These are phyloP conservation scores for Mastomys coucha DNA, from an alignment of 2,113 vertebrate species.

Conservation along the genomic window DNA sequence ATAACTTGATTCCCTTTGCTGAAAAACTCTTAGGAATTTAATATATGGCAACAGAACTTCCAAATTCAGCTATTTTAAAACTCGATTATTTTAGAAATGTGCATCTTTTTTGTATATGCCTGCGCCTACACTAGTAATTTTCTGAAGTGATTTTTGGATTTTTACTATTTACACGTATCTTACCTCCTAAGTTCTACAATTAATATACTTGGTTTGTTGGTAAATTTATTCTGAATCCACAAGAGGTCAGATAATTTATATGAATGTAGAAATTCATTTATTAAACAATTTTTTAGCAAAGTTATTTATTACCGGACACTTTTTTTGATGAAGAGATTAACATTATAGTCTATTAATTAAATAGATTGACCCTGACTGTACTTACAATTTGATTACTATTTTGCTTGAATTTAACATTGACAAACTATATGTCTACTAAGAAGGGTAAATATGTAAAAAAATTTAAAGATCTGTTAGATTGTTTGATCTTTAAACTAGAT, in stretches of 20 bases:
- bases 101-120: neutral
- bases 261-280: neutral
- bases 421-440: neutral
- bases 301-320: neutral
- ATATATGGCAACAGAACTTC: neutral
- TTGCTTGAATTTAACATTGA: slow-evolving; percentile 52
- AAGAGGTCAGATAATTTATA: neutral
- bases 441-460: neutral
- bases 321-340: slow-evolving; percentile 21
- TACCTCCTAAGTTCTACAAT: neutral
- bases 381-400: neutral
- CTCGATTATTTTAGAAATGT: neutral
- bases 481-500: neutral
- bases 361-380: neutral
- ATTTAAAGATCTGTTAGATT: slow-evolving; percentile 34
- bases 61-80: slow-evolving; percentile 5
- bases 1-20: slow-evolving; percentile 46
- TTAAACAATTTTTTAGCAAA: neutral
- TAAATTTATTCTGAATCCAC: neutral
- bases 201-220: neutral
- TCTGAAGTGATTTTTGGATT: slow-evolving; percentile 25
- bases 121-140: slow-evolving; percentile 38
- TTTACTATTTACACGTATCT: neutral
- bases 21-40: slow-evolving; percentile 32
- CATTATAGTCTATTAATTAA: neutral